Conservation (phyloP, 2,888 invertebrate species). For the Mycalesis mineus region DNA sequence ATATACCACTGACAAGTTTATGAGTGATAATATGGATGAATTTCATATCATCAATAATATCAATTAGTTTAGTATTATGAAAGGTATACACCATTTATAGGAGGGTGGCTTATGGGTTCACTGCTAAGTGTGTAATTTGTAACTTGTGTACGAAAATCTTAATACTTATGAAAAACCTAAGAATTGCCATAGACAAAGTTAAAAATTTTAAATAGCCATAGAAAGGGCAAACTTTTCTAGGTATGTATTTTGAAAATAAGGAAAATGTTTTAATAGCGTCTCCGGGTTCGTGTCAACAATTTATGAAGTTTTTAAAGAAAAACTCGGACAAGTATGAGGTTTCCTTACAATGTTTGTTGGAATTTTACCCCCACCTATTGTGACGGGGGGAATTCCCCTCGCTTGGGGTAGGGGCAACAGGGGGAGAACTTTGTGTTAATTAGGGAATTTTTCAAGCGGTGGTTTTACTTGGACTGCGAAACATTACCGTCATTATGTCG, state of each 20-base stretch:
- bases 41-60: too few species aligned
- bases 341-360: conserved; percentile 5
- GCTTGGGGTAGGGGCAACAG: not conserved
- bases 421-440: not conserved
- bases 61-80: too few species aligned
- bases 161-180: too few species aligned
- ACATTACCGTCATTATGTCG: not conserved
- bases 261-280: not conserved
- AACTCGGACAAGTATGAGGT: conserved; percentile 7
- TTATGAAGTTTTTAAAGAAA: not conserved
- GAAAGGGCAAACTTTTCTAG: not conserved
- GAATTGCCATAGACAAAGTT: not conserved
- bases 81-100: too few species aligned
- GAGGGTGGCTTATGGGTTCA: too few species aligned
- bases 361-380: not conserved
- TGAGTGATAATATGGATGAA: too few species aligned
- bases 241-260: not conserved
- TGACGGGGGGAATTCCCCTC: not conserved
- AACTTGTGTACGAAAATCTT: too few species aligned
- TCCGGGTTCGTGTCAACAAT: not conserved
- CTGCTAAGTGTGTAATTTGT: too few species aligned
- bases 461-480: not conserved
- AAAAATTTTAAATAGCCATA: not conserved
- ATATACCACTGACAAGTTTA: too few species aligned
- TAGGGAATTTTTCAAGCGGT: not conserved